Evolutionary conservation across 2,888 invertebrate species (phyloP).

Genomic region (Drosophila quasianomalipes): DNA sequence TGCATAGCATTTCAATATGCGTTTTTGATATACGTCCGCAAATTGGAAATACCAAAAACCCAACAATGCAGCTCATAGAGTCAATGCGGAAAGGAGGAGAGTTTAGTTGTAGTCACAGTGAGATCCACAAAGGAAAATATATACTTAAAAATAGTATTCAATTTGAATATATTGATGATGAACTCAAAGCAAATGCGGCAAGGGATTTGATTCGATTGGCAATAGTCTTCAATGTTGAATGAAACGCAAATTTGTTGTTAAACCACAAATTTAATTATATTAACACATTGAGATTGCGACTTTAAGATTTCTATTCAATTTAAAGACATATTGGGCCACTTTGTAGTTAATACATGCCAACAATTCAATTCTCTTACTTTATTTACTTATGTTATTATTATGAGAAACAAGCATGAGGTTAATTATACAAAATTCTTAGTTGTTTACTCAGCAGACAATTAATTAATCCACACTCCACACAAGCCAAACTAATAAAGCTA

Average conservation of each 20-base stretch:
- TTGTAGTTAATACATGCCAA: neutral
- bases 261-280: too few relatives aligned
- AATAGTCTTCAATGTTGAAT: neutral
- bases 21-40: constrained; percentile 49
- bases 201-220: neutral
- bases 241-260: neutral
- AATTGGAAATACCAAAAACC: constrained; percentile 50
- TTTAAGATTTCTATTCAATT: neutral
- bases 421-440: constrained; percentile 3
- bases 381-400: neutral
- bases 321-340: neutral
- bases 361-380: neutral
- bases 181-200: neutral
- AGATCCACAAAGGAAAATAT: constrained; percentile 6
- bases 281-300: neutral
- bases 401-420: neutral
- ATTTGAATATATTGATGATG: constrained; percentile 8
- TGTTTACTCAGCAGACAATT: constrained; percentile 44
- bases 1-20: constrained; percentile 70
- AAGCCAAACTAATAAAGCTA: neutral
- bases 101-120: constrained; percentile 7
- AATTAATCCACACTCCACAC: constrained; percentile 30
- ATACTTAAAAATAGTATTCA: constrained; percentile 18
- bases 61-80: constrained; percentile 37
- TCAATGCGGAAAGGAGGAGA: constrained; percentile 7